Base-by-base conservation (phyloP, 1,140 invertebrate genomes). In the Drosophila arawakana region DNA sequence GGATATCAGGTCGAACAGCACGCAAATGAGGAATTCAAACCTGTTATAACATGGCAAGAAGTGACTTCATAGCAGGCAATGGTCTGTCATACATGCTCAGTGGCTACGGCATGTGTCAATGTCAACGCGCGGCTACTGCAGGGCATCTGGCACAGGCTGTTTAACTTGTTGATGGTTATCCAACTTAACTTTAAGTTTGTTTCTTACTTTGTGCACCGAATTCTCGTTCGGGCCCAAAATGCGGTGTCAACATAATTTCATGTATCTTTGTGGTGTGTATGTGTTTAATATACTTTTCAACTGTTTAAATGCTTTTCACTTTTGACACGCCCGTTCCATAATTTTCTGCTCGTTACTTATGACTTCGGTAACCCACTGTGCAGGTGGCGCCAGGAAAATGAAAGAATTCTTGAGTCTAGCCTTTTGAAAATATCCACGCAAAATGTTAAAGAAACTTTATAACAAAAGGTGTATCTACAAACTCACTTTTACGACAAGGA, bases 11-110 rank as follows among this genome's bases (percentile, higher is more conserved):
- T 25, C 44, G 41, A 25, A 7, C 66, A 68, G 55, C 78, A 88
- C 84, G 84, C 85, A 90, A 88, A 89, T 88, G 62, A 84, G 65
- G 77, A 86, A 86, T 74, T 83, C 73, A 86, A 86, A 88, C 83
- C 83, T 77, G 83, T 86, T 86, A 60, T 57, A 37, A 52, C 49
- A 21, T 59, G 74, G 59, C 70, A 74, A 78, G 77, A 81, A 86
- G 73, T 73, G 73, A 52, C 69, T 74, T 73, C 75, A 72, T 61
- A 80, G 70, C 68, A 68, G 52, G 55, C 73, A 75, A 80, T 70
- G 60, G 71, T 62, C 59, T 66, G 78, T 66, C 61, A 65, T 60
- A 59, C 52, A 54, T 15, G 25, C 46, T 66, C 10, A 30, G 47
- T 46, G 15, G 7, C n/a, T 66, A 60, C 66, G 50, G 70, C 69